Percentiles rank a stretch among this genome's conserved stretches.
Conservation (phyloP, 2,888 invertebrate species). For the Chymomyza amoena region DNA sequence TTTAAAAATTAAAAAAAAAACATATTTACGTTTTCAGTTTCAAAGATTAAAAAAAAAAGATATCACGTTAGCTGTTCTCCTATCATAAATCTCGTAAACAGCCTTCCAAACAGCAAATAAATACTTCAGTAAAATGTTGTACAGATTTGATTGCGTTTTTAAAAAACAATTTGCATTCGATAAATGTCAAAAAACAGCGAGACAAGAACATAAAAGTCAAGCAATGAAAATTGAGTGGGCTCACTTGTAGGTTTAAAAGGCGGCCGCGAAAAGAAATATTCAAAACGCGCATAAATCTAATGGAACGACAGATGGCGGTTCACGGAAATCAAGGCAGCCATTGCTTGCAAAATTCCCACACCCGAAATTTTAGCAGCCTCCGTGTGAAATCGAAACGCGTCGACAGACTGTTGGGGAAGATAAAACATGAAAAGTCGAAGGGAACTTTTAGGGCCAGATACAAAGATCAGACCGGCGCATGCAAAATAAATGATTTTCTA, state of each 20-base stretch:
- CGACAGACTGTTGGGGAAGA: conserved; percentile 20
- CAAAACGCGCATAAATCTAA: conserved; percentile 70
- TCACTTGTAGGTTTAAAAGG: conserved; percentile 14
- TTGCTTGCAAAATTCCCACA: background rate
- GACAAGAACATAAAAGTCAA: conserved; percentile 66
- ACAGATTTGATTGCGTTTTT: conserved; percentile 70
- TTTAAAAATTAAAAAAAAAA: too few relatives aligned
- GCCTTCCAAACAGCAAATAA: conserved; percentile 45
- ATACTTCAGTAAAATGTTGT: conserved; percentile 64
- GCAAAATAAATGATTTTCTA: conserved; percentile 72
- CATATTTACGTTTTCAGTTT: too few relatives aligned
- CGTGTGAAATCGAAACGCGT: conserved; percentile 60
- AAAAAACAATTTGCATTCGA: conserved; percentile 71
- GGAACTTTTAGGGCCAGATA: background rate
- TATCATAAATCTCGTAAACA: too few relatives aligned
- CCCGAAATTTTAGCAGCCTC: background rate
- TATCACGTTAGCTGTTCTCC: too few relatives aligned
- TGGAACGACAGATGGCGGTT: conserved; percentile 33
- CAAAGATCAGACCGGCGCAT: conserved; percentile 39
- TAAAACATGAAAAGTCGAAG: background rate
- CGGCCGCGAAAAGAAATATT: conserved; percentile 56
- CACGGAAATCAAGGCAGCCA: conserved; percentile 49
- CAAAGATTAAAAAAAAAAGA: too few relatives aligned
- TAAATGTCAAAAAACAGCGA: conserved; percentile 56
- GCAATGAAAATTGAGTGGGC: conserved; percentile 57